These are phyloP conservation scores for Pomatorhinus ruficollis DNA, from an alignment of 2,113 vertebrate species.

Conservation along the genomic window DNA sequence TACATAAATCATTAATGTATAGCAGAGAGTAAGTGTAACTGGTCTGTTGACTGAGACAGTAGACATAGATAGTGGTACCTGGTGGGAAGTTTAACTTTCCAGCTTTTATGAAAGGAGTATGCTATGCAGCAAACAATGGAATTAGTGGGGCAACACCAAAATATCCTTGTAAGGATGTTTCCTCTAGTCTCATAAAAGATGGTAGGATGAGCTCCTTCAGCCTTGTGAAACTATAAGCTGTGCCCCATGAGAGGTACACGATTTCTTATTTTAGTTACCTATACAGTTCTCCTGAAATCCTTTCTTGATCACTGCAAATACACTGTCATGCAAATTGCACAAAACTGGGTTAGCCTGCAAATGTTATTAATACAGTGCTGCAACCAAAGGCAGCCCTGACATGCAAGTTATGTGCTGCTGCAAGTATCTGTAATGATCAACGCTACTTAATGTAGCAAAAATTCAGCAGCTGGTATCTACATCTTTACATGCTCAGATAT, in stretches of 20 bases:
- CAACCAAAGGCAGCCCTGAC: neutral
- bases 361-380: neutral
- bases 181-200: neutral
- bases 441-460: neutral
- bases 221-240: neutral
- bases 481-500: neutral
- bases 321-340: neutral
- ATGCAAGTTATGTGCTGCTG: neutral
- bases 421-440: neutral
- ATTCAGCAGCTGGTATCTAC: neutral
- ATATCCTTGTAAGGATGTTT: neutral
- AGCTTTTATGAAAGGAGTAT: neutral
- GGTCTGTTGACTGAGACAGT: neutral
- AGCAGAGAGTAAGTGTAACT: neutral
- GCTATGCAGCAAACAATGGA: neutral
- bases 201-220: neutral
- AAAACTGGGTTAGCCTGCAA: neutral
- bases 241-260: fast-evolving
- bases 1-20: neutral
- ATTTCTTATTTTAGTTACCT: neutral
- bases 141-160: neutral
- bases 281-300: neutral
- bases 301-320: neutral
- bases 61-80: neutral
- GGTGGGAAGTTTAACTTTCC: neutral